Base-by-base conservation (phyloP, 2,113 vertebrate genomes). In the Callocephalon fimbriatum region DNA sequence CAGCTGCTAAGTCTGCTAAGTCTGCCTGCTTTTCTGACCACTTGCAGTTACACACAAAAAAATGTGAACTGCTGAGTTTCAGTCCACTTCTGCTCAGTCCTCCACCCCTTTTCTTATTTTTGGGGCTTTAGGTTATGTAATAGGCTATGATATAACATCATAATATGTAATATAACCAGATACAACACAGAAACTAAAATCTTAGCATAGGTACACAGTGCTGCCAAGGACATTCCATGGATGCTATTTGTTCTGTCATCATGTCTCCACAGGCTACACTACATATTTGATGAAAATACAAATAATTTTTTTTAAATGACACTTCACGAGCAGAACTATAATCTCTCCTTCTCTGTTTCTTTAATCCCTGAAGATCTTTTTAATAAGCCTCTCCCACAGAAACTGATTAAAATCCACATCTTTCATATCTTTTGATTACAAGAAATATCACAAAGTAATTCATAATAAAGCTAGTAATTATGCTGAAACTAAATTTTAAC, bases 351-450 rank as follows among this genome's bases (percentile, higher is more conserved):
- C 38, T 93, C 84, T 79, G 53, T 44, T 87, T 40, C 62, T 95
- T 93, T 88, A 95, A 96, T 95, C 90, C 78, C 88, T 74, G 29
- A 75, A 77, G 80, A 89, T 72, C 67, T 90, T 87, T 79, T 91
- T 88, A 97, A 94, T 92, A 96, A 93, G 62, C 47, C 14, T 95
- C 58, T 90, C 77, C 88, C 70, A 82, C 32, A 76, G 93, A 94
- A 97, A 80, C 66, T 1, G 77, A 97, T 86, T 96, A 86, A 96
- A 94, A 94, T 59, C 86, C 84, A 58, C 72, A 89, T 86, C 61
- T 86, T 88, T 81, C 58, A 44, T 86, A 88, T 91, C 78, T 93
- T 92, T 75, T 85, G 62, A 80, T 84, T 71, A 80, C 22, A 91
- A 66, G 58, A 95, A 90, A 94, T 12, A 93, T 47, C 65, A 77